phyloP scores from a whole-genome alignment of 2,113 vertebrate species.

The Chloropsis cyanopogon region DNA sequence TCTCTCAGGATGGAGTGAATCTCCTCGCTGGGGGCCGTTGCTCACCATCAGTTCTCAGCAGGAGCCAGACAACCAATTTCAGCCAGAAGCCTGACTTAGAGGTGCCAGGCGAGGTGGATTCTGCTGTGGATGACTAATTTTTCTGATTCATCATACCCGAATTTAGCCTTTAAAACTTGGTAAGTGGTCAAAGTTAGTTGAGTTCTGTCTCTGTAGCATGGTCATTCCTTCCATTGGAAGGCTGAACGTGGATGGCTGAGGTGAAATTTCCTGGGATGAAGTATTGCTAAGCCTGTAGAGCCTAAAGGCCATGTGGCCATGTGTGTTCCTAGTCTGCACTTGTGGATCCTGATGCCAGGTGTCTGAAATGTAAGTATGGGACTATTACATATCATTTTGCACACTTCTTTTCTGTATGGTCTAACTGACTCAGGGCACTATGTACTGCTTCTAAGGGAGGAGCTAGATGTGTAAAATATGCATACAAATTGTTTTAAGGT shows the following conservation, averaged over 20 bases:
- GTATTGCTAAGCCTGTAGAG: neutral
- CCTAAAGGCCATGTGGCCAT: neutral
- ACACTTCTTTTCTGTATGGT: neutral
- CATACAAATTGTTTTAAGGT: neutral
- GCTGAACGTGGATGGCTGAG: neutral
- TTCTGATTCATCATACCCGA: neutral
- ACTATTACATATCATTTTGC: neutral
- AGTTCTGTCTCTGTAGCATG: neutral
- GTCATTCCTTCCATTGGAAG: neutral
- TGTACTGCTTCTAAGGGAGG: neutral
- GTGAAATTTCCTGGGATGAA: neutral
- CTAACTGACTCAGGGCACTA: neutral
- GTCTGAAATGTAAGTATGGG: neutral
- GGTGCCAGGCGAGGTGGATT: conserved; percentile 1
- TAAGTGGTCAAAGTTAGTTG: neutral
- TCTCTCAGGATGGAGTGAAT: neutral
- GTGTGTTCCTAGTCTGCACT: neutral
- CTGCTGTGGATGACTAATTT: neutral
- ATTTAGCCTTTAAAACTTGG: neutral
- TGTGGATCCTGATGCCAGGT: neutral
- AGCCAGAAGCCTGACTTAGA: neutral
- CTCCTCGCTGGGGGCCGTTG: neutral
- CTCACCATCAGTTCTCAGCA: neutral
- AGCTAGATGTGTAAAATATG: neutral
- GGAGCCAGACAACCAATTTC: neutral